Percentiles rank a stretch among this genome's conserved stretches.
Evolutionary conservation across 1,140 invertebrate species (phyloP).

Genomic region (Pissodes strobi): DNA sequence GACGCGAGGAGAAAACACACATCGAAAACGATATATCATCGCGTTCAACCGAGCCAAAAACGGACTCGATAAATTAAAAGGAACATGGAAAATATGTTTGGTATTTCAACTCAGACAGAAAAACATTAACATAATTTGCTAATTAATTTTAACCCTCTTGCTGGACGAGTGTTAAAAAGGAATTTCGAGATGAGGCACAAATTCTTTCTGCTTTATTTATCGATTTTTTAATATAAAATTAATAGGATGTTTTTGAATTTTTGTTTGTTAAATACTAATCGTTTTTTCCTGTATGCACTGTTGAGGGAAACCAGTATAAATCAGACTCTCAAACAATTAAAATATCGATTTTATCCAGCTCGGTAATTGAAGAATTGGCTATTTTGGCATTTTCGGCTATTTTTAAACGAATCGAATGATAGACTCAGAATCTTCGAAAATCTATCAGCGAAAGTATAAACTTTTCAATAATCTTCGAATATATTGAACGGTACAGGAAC

Average conservation of each 20-base stretch:
- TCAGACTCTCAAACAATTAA: too few species aligned
- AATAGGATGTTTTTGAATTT: neutral
- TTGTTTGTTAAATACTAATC: too few species aligned
- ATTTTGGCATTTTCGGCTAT: too few species aligned
- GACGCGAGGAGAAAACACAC: neutral
- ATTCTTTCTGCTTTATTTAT: neutral
- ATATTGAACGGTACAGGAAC: too few species aligned
- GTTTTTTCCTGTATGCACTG: too few species aligned
- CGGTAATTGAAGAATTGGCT: too few species aligned
- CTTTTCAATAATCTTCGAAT: too few species aligned
- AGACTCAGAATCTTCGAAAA: too few species aligned
- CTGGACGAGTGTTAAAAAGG: conserved; percentile 5
- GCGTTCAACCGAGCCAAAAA: conserved; percentile 6
- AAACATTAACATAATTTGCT: conserved; percentile 29
- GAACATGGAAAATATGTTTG: conserved; percentile 29
- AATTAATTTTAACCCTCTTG: conserved; percentile 29
- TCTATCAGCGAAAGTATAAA: too few species aligned
- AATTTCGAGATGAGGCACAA: neutral
- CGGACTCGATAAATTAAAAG: conserved; percentile 22
- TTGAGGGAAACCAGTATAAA: too few species aligned
- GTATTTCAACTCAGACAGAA: conserved; percentile 26
- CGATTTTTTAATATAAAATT: neutral
- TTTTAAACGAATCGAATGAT: too few species aligned
- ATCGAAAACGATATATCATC: conserved; percentile 20
- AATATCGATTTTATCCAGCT: too few species aligned